Evolutionary conservation across 2,113 vertebrate species (phyloP).

Genomic region (Hucho hucho): DNA sequence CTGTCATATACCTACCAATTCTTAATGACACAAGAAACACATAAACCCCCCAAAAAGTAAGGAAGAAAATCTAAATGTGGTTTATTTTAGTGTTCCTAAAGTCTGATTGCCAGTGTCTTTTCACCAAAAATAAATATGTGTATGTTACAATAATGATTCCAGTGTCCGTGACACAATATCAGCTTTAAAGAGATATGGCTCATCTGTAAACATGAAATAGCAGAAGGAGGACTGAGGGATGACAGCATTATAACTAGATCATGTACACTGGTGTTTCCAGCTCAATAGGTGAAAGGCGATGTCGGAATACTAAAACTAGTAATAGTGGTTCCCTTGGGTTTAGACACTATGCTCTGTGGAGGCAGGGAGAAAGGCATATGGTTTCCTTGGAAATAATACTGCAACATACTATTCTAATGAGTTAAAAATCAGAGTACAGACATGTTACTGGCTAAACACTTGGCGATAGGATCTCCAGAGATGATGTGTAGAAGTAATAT

Average conservation of each 20-base stretch:
- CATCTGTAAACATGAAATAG: slow-evolving; percentile 4
- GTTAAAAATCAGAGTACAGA: neutral
- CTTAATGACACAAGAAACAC: neutral
- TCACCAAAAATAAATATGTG: slow-evolving; percentile 1
- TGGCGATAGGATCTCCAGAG: too few relatives aligned
- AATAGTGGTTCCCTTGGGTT: neutral
- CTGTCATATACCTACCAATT: neutral
- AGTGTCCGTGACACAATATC: neutral
- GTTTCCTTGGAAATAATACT: slow-evolving; percentile 13
- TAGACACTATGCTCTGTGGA: neutral
- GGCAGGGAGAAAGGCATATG: slow-evolving; percentile 6
- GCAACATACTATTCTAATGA: neutral
- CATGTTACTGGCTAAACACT: neutral
- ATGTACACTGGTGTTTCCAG: neutral
- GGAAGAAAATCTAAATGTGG: neutral
- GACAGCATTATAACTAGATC: neutral
- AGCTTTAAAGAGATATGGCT: neutral
- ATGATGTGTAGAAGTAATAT: neutral
- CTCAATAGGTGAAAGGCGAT: neutral
- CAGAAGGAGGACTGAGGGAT: neutral
- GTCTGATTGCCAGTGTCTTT: slow-evolving; percentile 8
- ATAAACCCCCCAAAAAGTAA: neutral
- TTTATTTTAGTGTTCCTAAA: slow-evolving; percentile 11
- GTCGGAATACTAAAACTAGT: neutral
- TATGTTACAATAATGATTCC: neutral